Conservation (phyloP, 2,113 vertebrate genomes). For the Raja brachyura region DNA sequence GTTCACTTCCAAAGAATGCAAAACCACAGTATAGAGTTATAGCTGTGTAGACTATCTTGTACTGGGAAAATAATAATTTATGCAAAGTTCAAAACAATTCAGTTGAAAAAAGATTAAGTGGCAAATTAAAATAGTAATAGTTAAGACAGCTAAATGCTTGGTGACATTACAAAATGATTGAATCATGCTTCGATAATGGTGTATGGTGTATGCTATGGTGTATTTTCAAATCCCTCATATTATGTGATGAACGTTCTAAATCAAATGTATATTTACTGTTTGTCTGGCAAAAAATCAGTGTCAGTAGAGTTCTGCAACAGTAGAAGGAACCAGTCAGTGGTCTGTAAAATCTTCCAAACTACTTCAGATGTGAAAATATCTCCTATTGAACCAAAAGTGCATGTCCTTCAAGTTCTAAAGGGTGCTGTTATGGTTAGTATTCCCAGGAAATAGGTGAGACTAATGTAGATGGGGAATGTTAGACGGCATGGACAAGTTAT, state of each 20-base stretch:
- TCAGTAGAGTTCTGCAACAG: background rate
- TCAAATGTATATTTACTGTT: background rate
- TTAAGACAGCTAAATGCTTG: conserved; percentile 9
- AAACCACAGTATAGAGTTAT: conserved; percentile 11
- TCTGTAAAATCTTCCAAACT: background rate
- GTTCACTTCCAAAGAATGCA: background rate
- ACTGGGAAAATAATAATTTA: background rate
- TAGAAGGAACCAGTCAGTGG: background rate
- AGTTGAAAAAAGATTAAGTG: background rate
- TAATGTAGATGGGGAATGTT: too few species aligned
- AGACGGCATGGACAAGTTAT: too few species aligned
- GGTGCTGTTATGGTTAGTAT: background rate
- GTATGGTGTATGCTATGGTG: background rate
- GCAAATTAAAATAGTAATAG: conserved; percentile 10
- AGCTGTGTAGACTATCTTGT: background rate
- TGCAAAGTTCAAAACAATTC: conserved; percentile 11
- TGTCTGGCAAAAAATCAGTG: background rate
- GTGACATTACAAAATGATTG: background rate
- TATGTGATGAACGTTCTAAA: conserved; percentile 8
- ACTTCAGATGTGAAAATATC: background rate
- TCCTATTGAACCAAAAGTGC: background rate
- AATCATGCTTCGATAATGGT: conserved; percentile 28
- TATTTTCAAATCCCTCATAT: conserved; percentile 19
- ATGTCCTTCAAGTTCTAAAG: background rate
- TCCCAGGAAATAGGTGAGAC: background rate